Conservation (phyloP, 2,888 invertebrate species). For the Heliconius hortense region DNA sequence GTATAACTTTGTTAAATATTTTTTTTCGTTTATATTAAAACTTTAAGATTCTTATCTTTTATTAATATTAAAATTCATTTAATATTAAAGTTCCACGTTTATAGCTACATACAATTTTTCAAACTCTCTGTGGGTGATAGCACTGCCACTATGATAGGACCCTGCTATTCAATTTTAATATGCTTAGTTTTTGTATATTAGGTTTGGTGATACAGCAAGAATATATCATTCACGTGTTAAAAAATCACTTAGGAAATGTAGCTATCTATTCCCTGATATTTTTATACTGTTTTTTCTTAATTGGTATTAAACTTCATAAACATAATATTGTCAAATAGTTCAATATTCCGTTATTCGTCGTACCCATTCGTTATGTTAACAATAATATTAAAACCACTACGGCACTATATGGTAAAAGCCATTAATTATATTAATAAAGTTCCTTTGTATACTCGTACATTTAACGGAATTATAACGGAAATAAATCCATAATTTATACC, state of each 20-base stretch:
- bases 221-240: too few relatives aligned
- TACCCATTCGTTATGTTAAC: too few relatives aligned
- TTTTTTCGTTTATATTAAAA: too few relatives aligned
- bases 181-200: neutral
- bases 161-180: neutral
- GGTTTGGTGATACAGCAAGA: neutral
- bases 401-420: neutral
- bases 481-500: slow-evolving; percentile 33
- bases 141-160: neutral
- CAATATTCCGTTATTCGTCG: too few relatives aligned
- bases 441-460: neutral
- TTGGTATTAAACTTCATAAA: too few relatives aligned
- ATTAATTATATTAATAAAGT: neutral
- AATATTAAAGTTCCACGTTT: neutral
- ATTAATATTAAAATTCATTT: neutral
- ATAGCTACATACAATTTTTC: neutral
- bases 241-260: too few relatives aligned
- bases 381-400: too few relatives aligned
- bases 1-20: too few relatives aligned
- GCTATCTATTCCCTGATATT: too few relatives aligned
- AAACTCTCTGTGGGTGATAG: neutral
- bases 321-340: too few relatives aligned
- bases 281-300: too few relatives aligned
- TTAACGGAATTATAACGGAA: neutral
- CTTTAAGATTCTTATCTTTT: neutral